phyloP scores from a whole-genome alignment of 2,113 vertebrate genomes.

The Chaetorhynchus papuensis region DNA sequence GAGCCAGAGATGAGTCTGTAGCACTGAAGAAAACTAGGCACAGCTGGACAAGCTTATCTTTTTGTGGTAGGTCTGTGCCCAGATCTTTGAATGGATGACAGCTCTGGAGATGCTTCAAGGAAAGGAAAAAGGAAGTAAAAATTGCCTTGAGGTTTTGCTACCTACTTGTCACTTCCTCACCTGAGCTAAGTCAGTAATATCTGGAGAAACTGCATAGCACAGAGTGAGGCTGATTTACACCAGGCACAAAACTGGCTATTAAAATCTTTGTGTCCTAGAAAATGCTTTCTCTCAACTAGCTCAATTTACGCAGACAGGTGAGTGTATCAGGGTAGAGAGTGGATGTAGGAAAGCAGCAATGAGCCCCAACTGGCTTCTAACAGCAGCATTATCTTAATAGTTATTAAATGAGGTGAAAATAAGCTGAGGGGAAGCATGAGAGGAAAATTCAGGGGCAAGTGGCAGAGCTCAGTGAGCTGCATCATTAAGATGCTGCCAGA shows the following conservation, averaged over 20 bases:
- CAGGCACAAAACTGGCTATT: background rate
- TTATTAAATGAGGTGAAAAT: slow-evolving; percentile 45
- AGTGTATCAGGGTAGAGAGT: background rate
- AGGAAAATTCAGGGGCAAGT: slow-evolving; percentile 35
- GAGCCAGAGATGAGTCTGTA: background rate
- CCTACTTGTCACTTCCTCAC: background rate
- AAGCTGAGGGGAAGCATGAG: slow-evolving; percentile 13
- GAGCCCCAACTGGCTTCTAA: slow-evolving; percentile 35
- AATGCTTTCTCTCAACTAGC: slow-evolving; percentile 9
- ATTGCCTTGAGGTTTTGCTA: background rate
- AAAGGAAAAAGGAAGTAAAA: background rate
- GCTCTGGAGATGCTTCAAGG: background rate
- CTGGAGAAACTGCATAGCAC: background rate
- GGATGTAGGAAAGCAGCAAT: background rate
- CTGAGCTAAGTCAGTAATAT: background rate
- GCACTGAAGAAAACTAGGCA: background rate
- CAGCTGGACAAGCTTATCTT: background rate
- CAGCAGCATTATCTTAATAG: slow-evolving; percentile 37
- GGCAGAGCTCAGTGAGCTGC: background rate
- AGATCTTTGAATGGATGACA: background rate
- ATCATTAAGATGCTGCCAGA: slow-evolving; percentile 21
- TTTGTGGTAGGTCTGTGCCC: background rate
- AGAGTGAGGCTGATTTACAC: background rate
- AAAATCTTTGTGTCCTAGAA: slow-evolving; percentile 1
- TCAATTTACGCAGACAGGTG: background rate